Base-by-base conservation (phyloP, 2,888 invertebrate species). In the Patella ulyssiponensis region DNA sequence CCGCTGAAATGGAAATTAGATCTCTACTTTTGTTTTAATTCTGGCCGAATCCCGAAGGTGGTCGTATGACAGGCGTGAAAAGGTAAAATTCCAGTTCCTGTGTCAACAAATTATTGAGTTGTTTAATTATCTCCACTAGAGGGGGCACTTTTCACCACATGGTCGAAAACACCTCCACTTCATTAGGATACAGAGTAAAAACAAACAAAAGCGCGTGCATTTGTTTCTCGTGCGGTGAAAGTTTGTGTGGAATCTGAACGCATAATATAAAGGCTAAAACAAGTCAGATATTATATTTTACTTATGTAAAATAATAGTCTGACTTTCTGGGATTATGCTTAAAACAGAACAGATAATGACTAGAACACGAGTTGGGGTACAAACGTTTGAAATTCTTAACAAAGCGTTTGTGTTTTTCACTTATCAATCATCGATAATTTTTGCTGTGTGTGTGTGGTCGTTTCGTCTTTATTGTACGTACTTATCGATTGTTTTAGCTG, bases 71-170 rank as follows among this genome's bases (percentile, higher is more conserved):
- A 64, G 64, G 64, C 64, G 64, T 64, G 20, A 64, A 64, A 64
- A 64, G 64, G 23, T 23, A 23, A 64, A 64, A 64, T 64, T 64
- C 64, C 64, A 23, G 64, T 64, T 12, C 64, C 64, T 64, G 23
- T 64, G 64, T 64, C 64, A 64, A 64, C 64, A 64, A 64, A 64
- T 64, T 64, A 64, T 64, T 23, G 20, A 64, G 64, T 64, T 64
- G 64, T 64, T 64, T 64, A 64, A 64, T 64, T 64, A 64, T 64
- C 64, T 64, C 23, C 64, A 23, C 64, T 64, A 23, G 64, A 23
- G 64, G 64, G 64, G 64, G 64, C 23, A 23, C 64, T 64, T 44
- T 64, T 64, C 64, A 20, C 64, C 64, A 64, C 64, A 23, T 64
- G 64, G 20, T 23, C 64, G 14, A 64, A 64, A 64, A 64, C 64